Evolutionary conservation across 2,888 invertebrate genomes (phyloP).

Genomic region (Acleris emargana): DNA sequence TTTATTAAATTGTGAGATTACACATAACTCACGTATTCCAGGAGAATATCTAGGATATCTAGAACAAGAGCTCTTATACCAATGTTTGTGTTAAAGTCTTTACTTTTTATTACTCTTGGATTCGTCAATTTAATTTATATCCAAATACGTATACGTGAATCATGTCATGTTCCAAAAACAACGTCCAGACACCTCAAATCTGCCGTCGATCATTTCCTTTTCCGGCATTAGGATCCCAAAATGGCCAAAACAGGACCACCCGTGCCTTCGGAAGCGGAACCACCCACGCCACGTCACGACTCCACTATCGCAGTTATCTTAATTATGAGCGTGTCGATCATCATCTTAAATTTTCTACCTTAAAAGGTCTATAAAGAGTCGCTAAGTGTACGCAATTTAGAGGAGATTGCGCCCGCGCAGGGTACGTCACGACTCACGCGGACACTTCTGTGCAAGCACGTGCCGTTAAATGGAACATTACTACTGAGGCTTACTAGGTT

Average conservation of each 20-base stretch:
- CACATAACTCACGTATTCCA: too few species aligned
- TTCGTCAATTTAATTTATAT: neutral
- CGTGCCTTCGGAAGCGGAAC: conserved; percentile 78
- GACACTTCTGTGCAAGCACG: conserved; percentile 71
- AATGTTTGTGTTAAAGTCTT: too few species aligned
- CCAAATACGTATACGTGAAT: conserved; percentile 36
- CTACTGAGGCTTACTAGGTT: conserved; percentile 18
- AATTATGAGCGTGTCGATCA: conserved; percentile 83
- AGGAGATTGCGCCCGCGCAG: conserved; percentile 70
- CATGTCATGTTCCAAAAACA: conserved; percentile 7
- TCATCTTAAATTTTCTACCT: conserved; percentile 81
- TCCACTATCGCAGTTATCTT: conserved; percentile 73
- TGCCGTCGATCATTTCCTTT: conserved; percentile 42
- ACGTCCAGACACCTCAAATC: conserved; percentile 50
- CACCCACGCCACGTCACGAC: conserved; percentile 80
- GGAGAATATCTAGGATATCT: too few species aligned
- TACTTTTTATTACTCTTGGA: neutral
- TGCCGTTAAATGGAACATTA: conserved; percentile 20
- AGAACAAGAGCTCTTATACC: too few species aligned
- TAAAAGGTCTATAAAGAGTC: conserved; percentile 82
- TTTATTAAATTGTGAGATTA: too few species aligned
- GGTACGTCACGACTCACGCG: conserved; percentile 76
- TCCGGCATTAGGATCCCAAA: conserved; percentile 54
- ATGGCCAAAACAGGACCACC: conserved; percentile 61
- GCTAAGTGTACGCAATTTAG: conserved; percentile 80